These are phyloP conservation scores for Pteromalus puparum DNA, from an alignment of 1,140 invertebrate genomes.

Conservation along the genomic window DNA sequence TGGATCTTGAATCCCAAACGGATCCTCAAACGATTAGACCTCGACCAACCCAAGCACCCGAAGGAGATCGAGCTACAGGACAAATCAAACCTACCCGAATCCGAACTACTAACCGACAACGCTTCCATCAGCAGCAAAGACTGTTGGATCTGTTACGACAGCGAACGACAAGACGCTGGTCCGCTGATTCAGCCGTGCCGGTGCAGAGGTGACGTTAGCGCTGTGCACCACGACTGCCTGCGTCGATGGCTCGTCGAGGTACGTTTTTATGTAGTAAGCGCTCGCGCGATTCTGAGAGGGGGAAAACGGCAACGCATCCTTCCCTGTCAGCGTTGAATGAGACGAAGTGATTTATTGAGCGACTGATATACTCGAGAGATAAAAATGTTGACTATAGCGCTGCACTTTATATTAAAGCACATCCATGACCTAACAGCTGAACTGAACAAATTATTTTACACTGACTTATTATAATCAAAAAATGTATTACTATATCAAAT, in stretches of 20 bases:
- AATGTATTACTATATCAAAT: too few relatives aligned
- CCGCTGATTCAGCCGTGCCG: conserved; percentile 92
- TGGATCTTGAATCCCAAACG: conserved; percentile 95
- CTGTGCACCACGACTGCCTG: conserved; percentile 95
- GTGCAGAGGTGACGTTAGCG: conserved; percentile 92
- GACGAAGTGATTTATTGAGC: too few relatives aligned
- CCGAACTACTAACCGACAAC: conserved; percentile 60
- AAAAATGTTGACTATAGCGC: too few relatives aligned
- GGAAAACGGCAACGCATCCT: neutral
- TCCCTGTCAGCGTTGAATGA: neutral
- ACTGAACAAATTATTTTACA: too few relatives aligned
- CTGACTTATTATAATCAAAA: too few relatives aligned
- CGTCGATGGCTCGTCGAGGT: conserved; percentile 90
- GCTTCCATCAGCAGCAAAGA: conserved; percentile 77
- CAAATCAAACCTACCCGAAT: conserved; percentile 62
- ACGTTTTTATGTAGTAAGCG: conserved; percentile 48
- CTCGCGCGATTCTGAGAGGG: neutral
- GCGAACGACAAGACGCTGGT: conserved; percentile 83
- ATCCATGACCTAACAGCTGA: neutral
- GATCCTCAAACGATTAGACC: conserved; percentile 82
- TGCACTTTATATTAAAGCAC: too few relatives aligned
- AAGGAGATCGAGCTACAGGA: conserved; percentile 78
- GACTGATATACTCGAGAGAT: too few relatives aligned
- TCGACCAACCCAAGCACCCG: conserved; percentile 68
- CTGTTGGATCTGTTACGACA: conserved; percentile 97